Percentiles rank a stretch among this genome's conserved stretches.
phyloP scores from a whole-genome alignment of 2,888 invertebrate genomes.

The Hemicrepidius hirtus region DNA sequence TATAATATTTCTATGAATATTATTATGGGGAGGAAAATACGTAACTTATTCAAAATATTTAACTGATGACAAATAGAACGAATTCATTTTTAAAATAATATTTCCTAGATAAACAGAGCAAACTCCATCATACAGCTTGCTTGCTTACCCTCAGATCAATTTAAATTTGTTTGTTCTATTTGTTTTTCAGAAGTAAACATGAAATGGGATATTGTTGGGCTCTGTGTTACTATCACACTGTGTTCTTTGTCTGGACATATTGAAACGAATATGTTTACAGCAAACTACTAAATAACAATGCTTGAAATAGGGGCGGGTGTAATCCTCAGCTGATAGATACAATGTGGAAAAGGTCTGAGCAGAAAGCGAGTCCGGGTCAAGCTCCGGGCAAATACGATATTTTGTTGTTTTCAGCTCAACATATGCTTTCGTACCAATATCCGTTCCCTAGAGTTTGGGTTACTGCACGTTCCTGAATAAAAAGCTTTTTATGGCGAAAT shows the following conservation, averaged over 20 bases:
- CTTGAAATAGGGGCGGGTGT: background rate
- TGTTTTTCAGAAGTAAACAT: too few relatives aligned
- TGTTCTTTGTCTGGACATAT: background rate
- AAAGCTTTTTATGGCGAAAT: conserved; percentile 24
- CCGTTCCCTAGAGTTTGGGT: background rate
- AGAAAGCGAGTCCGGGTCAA: conserved; percentile 24
- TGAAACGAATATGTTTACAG: background rate
- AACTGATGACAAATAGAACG: too few relatives aligned
- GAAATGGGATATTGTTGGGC: too few relatives aligned
- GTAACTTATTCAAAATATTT: too few relatives aligned
- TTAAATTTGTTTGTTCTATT: too few relatives aligned
- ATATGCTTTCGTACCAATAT: conserved; percentile 18
- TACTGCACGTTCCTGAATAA: conserved; percentile 3
- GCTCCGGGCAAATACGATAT: conserved; percentile 21
- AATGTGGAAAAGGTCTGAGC: conserved; percentile 16
- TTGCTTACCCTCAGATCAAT: too few relatives aligned
- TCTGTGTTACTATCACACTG: too few relatives aligned
- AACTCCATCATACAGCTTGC: too few relatives aligned
- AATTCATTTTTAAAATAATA: too few relatives aligned
- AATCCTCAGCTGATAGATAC: conserved; percentile 15
- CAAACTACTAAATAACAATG: background rate
- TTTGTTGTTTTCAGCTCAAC: conserved; percentile 18
- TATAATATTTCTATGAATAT: too few relatives aligned
- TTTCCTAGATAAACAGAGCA: too few relatives aligned
- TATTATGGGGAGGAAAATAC: too few relatives aligned